These are phyloP conservation scores for Gopherus evgoodei DNA, from an alignment of 2,113 vertebrate genomes.

Conservation along the genomic window DNA sequence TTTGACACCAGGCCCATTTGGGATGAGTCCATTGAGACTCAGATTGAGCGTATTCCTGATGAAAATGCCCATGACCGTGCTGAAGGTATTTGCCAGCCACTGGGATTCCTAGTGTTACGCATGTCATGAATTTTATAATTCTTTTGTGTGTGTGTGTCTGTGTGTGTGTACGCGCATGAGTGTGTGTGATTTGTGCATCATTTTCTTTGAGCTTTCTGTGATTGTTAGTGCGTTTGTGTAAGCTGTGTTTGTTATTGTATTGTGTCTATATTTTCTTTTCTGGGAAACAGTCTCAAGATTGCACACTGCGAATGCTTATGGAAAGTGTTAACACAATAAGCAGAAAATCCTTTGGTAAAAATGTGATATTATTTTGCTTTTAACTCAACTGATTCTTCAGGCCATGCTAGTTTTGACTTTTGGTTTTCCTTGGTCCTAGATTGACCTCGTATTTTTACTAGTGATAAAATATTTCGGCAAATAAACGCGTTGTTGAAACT, in stretches of 20 bases:
- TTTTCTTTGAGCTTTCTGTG: slow-evolving; percentile 85
- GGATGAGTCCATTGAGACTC: slow-evolving; percentile 98
- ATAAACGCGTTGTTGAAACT: not conserved
- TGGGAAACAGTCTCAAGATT: slow-evolving; percentile 93
- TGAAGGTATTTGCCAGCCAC: slow-evolving; percentile 96
- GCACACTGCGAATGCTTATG: slow-evolving; percentile 77
- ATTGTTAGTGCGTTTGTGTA: slow-evolving; percentile 80
- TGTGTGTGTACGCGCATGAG: slow-evolving; percentile 54
- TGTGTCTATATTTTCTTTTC: slow-evolving; percentile 78
- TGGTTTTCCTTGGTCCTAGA: slow-evolving; percentile 71
- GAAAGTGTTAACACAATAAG: slow-evolving; percentile 70
- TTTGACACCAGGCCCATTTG: slow-evolving; percentile 97
- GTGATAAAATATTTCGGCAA: not conserved
- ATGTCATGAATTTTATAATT: slow-evolving; percentile 83
- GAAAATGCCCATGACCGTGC: slow-evolving; percentile 92
- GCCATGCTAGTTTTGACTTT: slow-evolving; percentile 74
- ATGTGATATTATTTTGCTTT: slow-evolving; percentile 36
- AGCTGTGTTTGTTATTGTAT: slow-evolving; percentile 84
- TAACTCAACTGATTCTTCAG: slow-evolving; percentile 54
- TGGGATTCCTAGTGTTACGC: slow-evolving; percentile 91
- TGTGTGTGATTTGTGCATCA: slow-evolving; percentile 77
- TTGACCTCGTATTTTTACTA: slow-evolving; percentile 19
- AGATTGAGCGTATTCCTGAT: slow-evolving; percentile 98
- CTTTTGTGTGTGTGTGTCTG: slow-evolving; percentile 75
- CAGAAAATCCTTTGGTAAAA: slow-evolving; percentile 31